Evolutionary conservation across 2,113 vertebrate species (phyloP).

Genomic region (Trinectes maculatus): DNA sequence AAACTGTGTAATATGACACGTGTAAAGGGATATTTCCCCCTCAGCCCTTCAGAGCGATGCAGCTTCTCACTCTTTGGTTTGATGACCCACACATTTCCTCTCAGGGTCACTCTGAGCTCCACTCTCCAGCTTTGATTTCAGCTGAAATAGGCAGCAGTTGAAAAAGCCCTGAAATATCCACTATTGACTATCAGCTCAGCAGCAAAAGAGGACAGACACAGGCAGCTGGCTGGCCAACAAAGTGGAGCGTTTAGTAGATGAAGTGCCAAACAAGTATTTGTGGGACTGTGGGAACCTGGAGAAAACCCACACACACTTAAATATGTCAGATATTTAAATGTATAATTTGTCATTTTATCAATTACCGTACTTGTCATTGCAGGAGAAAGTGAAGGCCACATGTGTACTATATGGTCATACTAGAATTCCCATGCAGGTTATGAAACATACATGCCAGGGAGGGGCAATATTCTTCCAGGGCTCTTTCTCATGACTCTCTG

Average conservation of each 20-base stretch:
- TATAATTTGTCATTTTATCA: neutral
- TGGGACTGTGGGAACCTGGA: too few species aligned
- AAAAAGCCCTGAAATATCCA: neutral
- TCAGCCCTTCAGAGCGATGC: neutral
- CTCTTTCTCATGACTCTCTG: too few species aligned
- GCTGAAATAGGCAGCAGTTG: neutral
- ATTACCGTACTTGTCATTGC: neutral
- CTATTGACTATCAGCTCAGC: neutral
- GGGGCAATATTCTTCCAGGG: neutral
- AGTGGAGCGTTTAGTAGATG: neutral
- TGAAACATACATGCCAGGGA: too few species aligned
- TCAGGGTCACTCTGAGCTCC: neutral
- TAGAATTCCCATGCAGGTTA: too few species aligned
- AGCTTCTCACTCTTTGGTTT: constrained; percentile 1
- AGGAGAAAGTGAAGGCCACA: neutral
- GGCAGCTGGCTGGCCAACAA: neutral
- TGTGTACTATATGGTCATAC: too few species aligned
- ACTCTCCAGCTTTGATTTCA: neutral
- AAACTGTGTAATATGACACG: neutral
- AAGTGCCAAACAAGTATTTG: neutral
- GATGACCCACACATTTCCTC: neutral
- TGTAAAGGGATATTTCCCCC: neutral
- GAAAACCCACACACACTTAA: too few species aligned
- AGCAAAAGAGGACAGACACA: neutral
- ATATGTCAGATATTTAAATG: neutral